Evolutionary conservation across 2,113 vertebrate genomes (phyloP), one percentile per base, ranked within the genome.

Genomic region (Lampris incognitus): DNA sequence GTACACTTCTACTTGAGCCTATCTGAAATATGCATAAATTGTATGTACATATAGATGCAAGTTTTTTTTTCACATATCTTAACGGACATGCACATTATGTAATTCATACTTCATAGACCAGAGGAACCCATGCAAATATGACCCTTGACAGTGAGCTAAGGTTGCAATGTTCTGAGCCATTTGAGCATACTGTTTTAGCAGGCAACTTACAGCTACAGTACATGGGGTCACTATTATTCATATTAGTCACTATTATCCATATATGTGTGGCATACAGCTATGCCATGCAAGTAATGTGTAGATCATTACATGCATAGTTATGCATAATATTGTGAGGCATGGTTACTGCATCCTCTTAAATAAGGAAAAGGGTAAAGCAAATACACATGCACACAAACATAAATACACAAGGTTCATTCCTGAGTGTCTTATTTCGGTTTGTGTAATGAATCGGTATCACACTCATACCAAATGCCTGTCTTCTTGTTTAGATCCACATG

Each of bases 201-300:
- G 44, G 71, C 66, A 72, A 42, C 66, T 66, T 49, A 70, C 68
- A 81, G 57, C 64, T 76, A 72, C 72, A 69, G 59, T 24, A 72
- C 37, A 78, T 50, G 52, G 60, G 24, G 41, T 69, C 67, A 76
- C 69, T 54, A 10, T 5, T 6, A 58, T 11, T 52, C 68, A 69
- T 65, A 56, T 51, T 62, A 24, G 41, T 69, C 67, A 76, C 69
- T 54, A 10, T 5, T 6, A 58, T 11, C 48, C 68, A 69, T 65
- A 56, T 51, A 57, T 24, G 24, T 56, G 13, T 66, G 73, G 74
- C 58, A 69, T 68, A 62, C 56, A 41, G 58, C 63, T 70, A 63
- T 69, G 70, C 9, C 7, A 52, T 37, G 56, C 57, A 57, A 66
- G 24, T 46, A 5, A 59, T 61, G 66, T 66, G 66, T 65, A 38